Conservation (phyloP, 2,888 invertebrate species). For the Lasioglossum malachurum region DNA sequence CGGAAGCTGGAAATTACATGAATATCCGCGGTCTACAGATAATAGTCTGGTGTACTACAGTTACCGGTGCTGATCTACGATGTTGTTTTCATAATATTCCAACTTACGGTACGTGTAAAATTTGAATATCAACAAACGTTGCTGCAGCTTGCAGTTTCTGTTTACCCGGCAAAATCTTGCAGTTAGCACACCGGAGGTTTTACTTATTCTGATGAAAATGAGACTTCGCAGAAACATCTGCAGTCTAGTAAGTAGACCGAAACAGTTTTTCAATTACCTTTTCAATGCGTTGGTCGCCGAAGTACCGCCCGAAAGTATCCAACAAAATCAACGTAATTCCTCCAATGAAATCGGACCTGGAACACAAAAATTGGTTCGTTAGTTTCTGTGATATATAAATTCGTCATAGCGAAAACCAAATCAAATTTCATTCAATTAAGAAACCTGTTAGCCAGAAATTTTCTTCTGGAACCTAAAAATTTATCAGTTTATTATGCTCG, state of each 20-base stretch:
- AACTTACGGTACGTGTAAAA: not conserved
- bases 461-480: not conserved
- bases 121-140: not conserved
- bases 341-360: not conserved
- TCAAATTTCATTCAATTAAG: no score
- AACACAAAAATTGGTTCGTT: not conserved
- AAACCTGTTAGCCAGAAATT: not conserved
- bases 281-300: not conserved
- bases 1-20: not conserved
- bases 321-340: not conserved
- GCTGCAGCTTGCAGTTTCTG: not conserved
- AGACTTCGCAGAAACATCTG: not conserved
- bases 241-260: not conserved
- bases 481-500: not conserved
- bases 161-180: not conserved
- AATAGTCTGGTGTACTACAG: not conserved
- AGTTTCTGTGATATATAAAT: not conserved
- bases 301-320: not conserved
- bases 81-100: not conserved
- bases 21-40: not conserved
- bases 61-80: not conserved
- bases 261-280: not conserved
- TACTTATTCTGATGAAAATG: not conserved
- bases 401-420: not conserved
- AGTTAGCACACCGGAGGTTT: not conserved